Conservation (phyloP, 2,113 vertebrate species). For the Silurus glanis region DNA sequence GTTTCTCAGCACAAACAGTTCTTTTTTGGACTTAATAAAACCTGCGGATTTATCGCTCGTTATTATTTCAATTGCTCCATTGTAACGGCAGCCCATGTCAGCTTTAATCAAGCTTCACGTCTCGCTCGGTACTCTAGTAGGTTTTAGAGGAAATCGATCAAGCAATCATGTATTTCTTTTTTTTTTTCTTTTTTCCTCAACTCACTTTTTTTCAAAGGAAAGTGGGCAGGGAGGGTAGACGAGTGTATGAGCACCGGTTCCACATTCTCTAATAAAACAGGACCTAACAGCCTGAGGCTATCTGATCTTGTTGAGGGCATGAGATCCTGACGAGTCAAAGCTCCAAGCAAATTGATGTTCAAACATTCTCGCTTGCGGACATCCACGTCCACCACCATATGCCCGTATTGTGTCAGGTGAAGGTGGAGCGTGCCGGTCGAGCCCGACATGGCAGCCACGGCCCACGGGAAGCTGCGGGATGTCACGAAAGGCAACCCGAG, state of each 20-base stretch:
- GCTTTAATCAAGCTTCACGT: constrained; percentile 55
- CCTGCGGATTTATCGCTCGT: constrained; percentile 48
- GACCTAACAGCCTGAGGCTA: constrained; percentile 4
- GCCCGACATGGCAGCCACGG: constrained; percentile 46
- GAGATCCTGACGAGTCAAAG: constrained; percentile 26
- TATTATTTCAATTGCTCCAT: constrained; percentile 52
- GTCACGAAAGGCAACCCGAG: neutral
- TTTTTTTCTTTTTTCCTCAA: neutral
- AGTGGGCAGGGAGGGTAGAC: neutral
- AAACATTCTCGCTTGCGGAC: constrained; percentile 43
- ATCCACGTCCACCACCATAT: constrained; percentile 52
- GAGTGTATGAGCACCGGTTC: neutral
- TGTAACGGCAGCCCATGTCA: constrained; percentile 45
- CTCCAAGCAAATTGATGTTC: constrained; percentile 39
- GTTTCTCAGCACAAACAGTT: constrained; percentile 26
- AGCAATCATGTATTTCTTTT: neutral
- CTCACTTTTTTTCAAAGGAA: neutral
- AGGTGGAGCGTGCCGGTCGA: constrained; percentile 51
- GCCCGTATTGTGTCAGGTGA: constrained; percentile 50
- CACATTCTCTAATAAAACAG: constrained; percentile 40
- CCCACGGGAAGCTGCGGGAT: constrained; percentile 31
- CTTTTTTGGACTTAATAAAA: constrained; percentile 46
- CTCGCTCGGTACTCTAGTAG: constrained; percentile 42
- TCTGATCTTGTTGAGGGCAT: neutral
- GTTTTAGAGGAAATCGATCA: constrained; percentile 42